phyloP scores from a whole-genome alignment of 2,888 invertebrate species.

The Dicyrtomina minuta region DNA sequence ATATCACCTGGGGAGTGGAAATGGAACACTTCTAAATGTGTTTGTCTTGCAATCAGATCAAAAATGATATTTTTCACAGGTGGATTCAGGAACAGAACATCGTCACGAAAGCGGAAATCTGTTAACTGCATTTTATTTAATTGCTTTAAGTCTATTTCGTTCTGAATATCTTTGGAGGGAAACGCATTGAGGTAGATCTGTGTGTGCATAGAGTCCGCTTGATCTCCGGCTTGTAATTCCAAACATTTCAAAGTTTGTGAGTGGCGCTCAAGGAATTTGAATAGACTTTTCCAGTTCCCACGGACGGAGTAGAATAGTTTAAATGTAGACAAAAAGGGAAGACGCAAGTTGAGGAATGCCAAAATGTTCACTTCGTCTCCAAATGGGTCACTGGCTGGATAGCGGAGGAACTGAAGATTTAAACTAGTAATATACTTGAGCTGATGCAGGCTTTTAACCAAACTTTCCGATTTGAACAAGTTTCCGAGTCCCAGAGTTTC shows the following conservation, averaged over 20 bases:
- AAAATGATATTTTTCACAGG: conserved; percentile 37
- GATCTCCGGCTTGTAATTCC: conserved; percentile 49
- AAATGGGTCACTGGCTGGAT: conserved; percentile 44
- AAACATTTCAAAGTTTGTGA: conserved; percentile 37
- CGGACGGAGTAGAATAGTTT: conserved; percentile 47
- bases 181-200: conserved; percentile 32
- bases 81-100: conserved; percentile 45
- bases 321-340: conserved; percentile 42
- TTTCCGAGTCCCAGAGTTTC: conserved; percentile 42
- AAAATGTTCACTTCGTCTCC: conserved; percentile 37
- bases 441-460: conserved; percentile 25
- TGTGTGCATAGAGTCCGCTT: conserved; percentile 43
- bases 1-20: conserved; percentile 48
- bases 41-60: conserved; percentile 38
- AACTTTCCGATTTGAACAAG: conserved; percentile 27
- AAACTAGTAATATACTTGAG: conserved; percentile 35
- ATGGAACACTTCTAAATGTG: conserved; percentile 40
- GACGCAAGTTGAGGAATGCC: conserved; percentile 34
- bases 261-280: conserved; percentile 44
- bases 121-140: conserved; percentile 33
- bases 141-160: conserved; percentile 11
- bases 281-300: conserved; percentile 42
- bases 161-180: conserved; percentile 7
- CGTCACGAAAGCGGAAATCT: conserved; percentile 47
- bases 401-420: conserved; percentile 45